Base-by-base conservation (phyloP, 2,113 vertebrate species). In the Anguilla japonica region DNA sequence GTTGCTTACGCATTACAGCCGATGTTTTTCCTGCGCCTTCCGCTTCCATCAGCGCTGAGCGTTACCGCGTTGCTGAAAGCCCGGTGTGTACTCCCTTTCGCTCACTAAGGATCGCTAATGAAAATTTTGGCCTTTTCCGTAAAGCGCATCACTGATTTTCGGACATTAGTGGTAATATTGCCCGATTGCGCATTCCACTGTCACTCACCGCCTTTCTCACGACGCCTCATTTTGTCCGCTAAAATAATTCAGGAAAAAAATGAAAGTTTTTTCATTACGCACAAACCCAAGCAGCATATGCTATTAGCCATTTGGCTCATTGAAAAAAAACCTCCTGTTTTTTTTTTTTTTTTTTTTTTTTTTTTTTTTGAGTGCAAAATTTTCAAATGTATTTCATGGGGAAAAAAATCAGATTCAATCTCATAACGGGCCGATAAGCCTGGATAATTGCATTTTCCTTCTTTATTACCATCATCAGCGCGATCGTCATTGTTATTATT, bases 381-480 rank as follows among this genome's bases (percentile, higher is more conserved):
- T 56, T 85, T 20, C 20, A 34, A 6, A 60, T 40, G n/a, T 40
- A 39, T 63, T 85, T 89, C 63, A 16, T 2, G 29, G 40, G 60
- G 86, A 71, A 85, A 18, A 41, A 88, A 85, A n/a, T 75, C 39
- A 50, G 20, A 53, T 63, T 53, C 86, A 84, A 85, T 89, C 79
- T 86, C n/a, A 75, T 79, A 87, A 71, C 71, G 56, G 84, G 46
- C 56, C 81, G 41, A 56, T 67, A 40, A 43, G 79, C 71, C 50
- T 83, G 88, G 79, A 89, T 88, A 88, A 89, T 90, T 88, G 79
- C 63, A 79, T 90, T 83, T 81, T 43, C 40, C 26, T 89, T 87
- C 82, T 87, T 89, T 89, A 83, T 89, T 83, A 86, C 80, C 22
- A 56, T 89, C 86, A 88, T 89, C 86, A 87, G 80, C 79, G 53